Evolutionary conservation across 1,140 invertebrate genomes (phyloP), one percentile per base, ranked within the genome.

Genomic region (Diorhabda elongata): DNA sequence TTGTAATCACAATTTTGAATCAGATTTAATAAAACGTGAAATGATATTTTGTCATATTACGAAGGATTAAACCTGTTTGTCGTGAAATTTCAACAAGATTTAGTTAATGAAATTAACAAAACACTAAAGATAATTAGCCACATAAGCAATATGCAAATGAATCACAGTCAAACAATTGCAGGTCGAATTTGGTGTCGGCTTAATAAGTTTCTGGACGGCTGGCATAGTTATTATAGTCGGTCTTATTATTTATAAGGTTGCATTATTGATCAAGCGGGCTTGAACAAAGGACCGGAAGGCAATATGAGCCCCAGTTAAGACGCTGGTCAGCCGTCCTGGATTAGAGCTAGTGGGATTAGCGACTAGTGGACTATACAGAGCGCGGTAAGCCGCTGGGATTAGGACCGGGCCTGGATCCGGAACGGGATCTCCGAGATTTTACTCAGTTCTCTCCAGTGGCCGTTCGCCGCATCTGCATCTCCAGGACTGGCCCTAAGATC

Each of bases 221-320:
- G 63, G 66, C 44, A 63, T 67, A 73, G 76, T 78, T 79, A 80
- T 77, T 76, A 78, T 73, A 73, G 73, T 74, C 64, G 73, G 76
- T 74, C 72, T 76, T 77, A 80, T 80, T 80, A 80, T 80, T 80
- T 80, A 81, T 81, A 80, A 80, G 78, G 79, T 78, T 81, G 79
- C 78, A 81, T 78, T 81, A 81, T 81, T 80, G 79, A 81, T 81
- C 78, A 80, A 72, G 67, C 58, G 72, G 73, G 69, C 67, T 60
- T 71, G 75, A 76, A 79, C 77, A 78, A 79, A 79, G 77, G 78
- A 71, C 77, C 79, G 78, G 77, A 79, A 78, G 76, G 77, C 79
- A 79, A 79, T 78, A 78, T 79, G 79, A 79, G 74, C 76, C 77
- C 74, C 71, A 79, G 79, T 80, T 81, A 81, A 81, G 80, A 81